Percentiles rank a stretch among this genome's conserved stretches.
Conservation (phyloP, 2,113 vertebrate genomes). For the Peromyscus polionotus region DNA sequence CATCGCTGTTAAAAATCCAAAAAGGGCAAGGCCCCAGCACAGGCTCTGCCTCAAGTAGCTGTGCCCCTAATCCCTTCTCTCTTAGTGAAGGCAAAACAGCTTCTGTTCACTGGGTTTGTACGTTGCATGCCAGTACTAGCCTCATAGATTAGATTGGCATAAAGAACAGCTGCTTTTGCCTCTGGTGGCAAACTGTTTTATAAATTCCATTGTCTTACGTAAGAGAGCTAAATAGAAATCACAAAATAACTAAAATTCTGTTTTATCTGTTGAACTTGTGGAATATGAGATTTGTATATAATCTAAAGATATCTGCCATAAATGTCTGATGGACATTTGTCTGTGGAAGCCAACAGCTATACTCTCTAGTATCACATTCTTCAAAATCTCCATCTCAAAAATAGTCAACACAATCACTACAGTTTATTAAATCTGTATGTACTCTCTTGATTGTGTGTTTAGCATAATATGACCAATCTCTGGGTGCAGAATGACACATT, state of each 20-base stretch:
- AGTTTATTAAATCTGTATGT: background rate
- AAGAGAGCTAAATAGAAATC: background rate
- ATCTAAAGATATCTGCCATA: conserved; percentile 57
- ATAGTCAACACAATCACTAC: background rate
- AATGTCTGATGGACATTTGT: conserved; percentile 54
- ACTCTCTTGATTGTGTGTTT: background rate
- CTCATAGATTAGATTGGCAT: background rate
- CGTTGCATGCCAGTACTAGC: too few relatives aligned
- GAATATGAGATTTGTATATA: conserved; percentile 3
- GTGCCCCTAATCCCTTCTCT: too few relatives aligned
- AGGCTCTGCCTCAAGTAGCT: background rate
- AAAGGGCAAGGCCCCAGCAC: background rate
- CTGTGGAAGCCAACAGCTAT: conserved; percentile 28
- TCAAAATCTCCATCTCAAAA: background rate
- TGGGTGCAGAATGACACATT: background rate
- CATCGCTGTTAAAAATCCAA: too few relatives aligned
- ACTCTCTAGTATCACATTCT: background rate
- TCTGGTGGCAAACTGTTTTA: conserved; percentile 15
- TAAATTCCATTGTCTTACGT: background rate
- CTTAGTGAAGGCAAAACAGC: too few relatives aligned
- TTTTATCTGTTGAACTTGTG: conserved; percentile 17
- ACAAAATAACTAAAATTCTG: background rate
- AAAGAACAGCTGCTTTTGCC: background rate
- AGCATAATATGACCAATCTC: background rate
- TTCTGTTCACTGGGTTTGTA: background rate